Percentiles rank a stretch among this genome's conserved stretches.
These are phyloP conservation scores for Danio aesculapii DNA, from an alignment of 2,797 vertebrate species.

Conservation along the genomic window DNA sequence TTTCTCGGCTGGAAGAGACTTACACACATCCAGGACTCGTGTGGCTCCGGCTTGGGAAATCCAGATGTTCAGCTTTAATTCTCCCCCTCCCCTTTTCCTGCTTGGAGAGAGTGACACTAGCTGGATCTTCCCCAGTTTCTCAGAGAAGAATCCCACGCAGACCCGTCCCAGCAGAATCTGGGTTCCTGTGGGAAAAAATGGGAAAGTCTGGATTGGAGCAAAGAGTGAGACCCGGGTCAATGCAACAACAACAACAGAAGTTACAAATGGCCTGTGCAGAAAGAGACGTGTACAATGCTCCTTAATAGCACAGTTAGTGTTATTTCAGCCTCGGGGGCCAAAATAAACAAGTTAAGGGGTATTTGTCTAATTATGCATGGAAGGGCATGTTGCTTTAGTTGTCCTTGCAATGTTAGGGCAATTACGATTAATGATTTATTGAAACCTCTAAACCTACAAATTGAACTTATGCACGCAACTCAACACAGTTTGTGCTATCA, in stretches of 20 bases:
- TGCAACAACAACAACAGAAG: slow-evolving; percentile 48
- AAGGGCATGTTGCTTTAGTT: slow-evolving; percentile 9
- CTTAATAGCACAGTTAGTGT: slow-evolving; percentile 17
- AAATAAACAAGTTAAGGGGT: slow-evolving; percentile 2
- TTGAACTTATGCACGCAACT: too few species aligned
- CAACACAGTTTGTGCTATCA: too few species aligned
- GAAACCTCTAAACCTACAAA: too few species aligned
- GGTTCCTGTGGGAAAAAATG: slow-evolving; percentile 59
- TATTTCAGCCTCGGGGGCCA: slow-evolving; percentile 22
- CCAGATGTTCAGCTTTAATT: slow-evolving; percentile 38
- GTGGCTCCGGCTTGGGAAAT: too few species aligned
- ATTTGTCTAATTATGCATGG: slow-evolving; percentile 20
- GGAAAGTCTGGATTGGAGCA: background rate
- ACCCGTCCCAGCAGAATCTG: slow-evolving; percentile 25
- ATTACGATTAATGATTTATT: too few species aligned
- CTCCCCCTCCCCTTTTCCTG: slow-evolving; percentile 30
- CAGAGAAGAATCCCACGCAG: slow-evolving; percentile 22
- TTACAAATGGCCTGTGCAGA: slow-evolving; percentile 58
- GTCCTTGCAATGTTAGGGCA: background rate
- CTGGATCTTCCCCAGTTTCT: slow-evolving; percentile 41
- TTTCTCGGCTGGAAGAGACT: slow-evolving; percentile 1
- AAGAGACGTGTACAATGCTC: background rate
- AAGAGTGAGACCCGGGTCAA: slow-evolving; percentile 54
- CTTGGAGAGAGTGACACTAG: slow-evolving; percentile 29
- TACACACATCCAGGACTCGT: too few species aligned